Base-by-base conservation (phyloP, 2,888 invertebrate genomes). In the Zonitis immaculata region DNA sequence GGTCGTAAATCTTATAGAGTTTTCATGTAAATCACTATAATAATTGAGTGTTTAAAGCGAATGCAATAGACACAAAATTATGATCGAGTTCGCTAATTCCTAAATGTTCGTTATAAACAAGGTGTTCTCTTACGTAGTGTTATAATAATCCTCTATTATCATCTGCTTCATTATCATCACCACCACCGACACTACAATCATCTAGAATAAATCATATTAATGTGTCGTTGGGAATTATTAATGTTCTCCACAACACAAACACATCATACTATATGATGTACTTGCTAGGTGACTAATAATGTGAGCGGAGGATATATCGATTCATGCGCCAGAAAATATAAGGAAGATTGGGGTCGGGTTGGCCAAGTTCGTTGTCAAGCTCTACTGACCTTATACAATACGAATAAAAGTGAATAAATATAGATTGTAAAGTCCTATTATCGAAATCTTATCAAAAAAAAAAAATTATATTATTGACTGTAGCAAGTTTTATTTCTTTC, bases 11-110 rank as follows among this genome's bases (percentile, higher is more conserved):
- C 14, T 11, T 18, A 1, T 5, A 14, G 18, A 27, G 26, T 27
- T 27, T 14, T 25, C 14, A 42, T 26, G 11, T 12, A 44, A 53
- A 44, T 44, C 45, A 20, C 25, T 14, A 9, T 16, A 20, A 25
- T 39, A 50, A 51, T 47, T 51, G 35, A 4, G 26, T 45, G 54
- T 54, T 48, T 20, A 27, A 49, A 46, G 47, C 50, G 32, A 47
- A 39, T 52, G 47, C 14, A 25, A 20, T n/a, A 28, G 53, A 53
- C 53, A 45, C 26, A 28, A 45, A 53, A 49, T 45, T 44, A 53
- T 46, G 49, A 7, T 28, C 2, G 11, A 11, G n/a, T n/a, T n/a
- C 39, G 30, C 20, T 52, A 52, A 44, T 18, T 47, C 12, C 27
- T 12, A n/a, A 11, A n/a, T 28, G 32, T 47, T 35, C 14, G 20